Evolutionary conservation across 1,140 invertebrate genomes (phyloP).

Genomic region (Calephelis virginiensis): DNA sequence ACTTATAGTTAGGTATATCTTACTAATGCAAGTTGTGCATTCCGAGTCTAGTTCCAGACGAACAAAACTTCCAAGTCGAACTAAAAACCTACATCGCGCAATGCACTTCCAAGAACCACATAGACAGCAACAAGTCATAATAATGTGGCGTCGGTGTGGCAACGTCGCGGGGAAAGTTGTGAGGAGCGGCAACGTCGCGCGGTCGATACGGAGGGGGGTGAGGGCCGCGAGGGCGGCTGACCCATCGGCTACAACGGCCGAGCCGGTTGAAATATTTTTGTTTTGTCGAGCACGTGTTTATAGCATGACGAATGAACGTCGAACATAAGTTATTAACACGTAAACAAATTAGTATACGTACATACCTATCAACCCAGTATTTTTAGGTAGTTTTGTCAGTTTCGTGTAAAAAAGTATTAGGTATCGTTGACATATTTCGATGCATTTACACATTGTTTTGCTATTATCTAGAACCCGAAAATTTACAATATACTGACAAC

Average conservation of each 20-base stretch:
- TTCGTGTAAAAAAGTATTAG: no score
- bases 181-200: background rate
- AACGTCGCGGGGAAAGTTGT: conserved; percentile 15
- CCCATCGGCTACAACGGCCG: conserved; percentile 10
- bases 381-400: no score
- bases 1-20: no score
- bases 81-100: conserved; percentile 16
- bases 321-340: conserved; percentile 2
- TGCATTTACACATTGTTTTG: no score
- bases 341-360: conserved; percentile 7
- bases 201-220: conserved; percentile 10
- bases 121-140: conserved; percentile 16
- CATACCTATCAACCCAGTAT: no score
- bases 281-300: conserved; percentile 16
- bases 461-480: no score
- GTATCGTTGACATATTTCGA: no score
- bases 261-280: conserved; percentile 4
- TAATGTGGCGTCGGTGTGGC: conserved; percentile 10
- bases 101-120: conserved; percentile 12
- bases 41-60: conserved; percentile 10
- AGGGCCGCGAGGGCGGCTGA: background rate
- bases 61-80: conserved; percentile 7
- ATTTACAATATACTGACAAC: no score
- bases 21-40: background rate
- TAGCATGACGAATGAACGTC: conserved; percentile 1